Evolutionary conservation across 1,140 invertebrate genomes (phyloP).

Genomic region (Zaprionus lachaisei): DNA sequence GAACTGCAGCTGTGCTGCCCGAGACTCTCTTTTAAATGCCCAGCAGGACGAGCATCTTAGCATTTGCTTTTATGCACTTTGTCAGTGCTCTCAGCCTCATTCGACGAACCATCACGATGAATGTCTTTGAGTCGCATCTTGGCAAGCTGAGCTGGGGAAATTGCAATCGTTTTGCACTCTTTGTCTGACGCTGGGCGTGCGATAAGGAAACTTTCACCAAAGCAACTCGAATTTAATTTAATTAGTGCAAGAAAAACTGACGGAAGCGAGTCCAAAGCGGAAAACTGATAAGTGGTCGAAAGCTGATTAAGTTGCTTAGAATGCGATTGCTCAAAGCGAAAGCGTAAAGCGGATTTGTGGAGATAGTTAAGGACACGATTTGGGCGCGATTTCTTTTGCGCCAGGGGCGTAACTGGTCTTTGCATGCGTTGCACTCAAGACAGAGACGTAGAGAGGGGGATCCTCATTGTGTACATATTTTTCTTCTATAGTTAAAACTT

Average conservation of each 20-base stretch:
- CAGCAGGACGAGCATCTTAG: slow-evolving; percentile 47
- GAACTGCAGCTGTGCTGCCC: slow-evolving; percentile 2
- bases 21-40: neutral
- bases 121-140: slow-evolving; percentile 12
- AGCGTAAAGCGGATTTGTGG: slow-evolving; percentile 61
- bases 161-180: slow-evolving; percentile 4
- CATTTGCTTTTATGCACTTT: slow-evolving; percentile 49
- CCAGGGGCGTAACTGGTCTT: neutral
- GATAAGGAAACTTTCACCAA: slow-evolving; percentile 65
- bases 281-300: slow-evolving; percentile 50
- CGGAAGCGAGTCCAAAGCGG: slow-evolving; percentile 20
- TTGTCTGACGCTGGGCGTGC: slow-evolving; percentile 19
- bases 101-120: slow-evolving; percentile 34
- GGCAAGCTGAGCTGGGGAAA: neutral
- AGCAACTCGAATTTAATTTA: slow-evolving; percentile 69
- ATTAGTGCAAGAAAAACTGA: slow-evolving; percentile 54
- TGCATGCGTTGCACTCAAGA: neutral
- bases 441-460: neutral
- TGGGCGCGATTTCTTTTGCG: slow-evolving; percentile 1
- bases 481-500: neutral
- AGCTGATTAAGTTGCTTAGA: slow-evolving; percentile 47
- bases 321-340: slow-evolving; percentile 55
- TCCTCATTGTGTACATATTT: neutral
- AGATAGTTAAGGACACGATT: slow-evolving; percentile 45
- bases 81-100: neutral